Base-by-base conservation (phyloP, 92 coral and sea anemone species). In the Umimayanthus chanpuru region DNA sequence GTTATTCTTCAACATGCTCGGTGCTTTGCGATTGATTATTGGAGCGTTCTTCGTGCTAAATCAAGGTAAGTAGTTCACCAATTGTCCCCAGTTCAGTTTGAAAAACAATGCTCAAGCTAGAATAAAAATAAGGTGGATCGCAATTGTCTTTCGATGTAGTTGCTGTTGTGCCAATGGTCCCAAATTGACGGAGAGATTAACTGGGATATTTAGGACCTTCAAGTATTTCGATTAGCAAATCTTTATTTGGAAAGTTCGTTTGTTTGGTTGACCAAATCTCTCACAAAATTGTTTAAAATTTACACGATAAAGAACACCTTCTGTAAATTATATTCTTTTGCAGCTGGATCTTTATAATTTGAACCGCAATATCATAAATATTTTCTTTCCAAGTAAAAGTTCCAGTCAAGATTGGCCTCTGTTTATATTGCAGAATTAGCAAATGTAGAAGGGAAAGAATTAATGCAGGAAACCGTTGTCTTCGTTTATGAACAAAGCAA, bases 391-490 rank as follows among this genome's bases (percentile, higher is more conserved):
- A 15, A 80, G 47, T 28, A 55, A 80, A 79, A 56, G 14, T 23
- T 80, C 64, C 29, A 55, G 58, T 83, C 65, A 72, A 83, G 23
- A 83, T 43, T 16, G 10, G 16, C 26, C 16, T 49, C 26, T 83
- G 67, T 83, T 68, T 83, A 83, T 44, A 25, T 83, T 83, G 77
- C 87, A 83, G 87, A 32, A 68, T 44, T 70, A 65, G 38, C 87
- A 4, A 72, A 14, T 41, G 55, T 15, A 43, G 78, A 83, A 23
- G 87, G 66, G 40, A 72, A 83, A 16, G 78, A 43, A 44, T 47
- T 47, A 43, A 67, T 15, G 66, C 87, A 67, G 47, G 74, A 47
- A 70, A 83, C 65, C 47, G 77, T 83, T 44, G 77, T 73, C 23
- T 25, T 83, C 66, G 77, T 83, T 29, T 72, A 41, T 83, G 78